Conservation (phyloP, 2,797 vertebrate species). For the Tangara arthus region DNA sequence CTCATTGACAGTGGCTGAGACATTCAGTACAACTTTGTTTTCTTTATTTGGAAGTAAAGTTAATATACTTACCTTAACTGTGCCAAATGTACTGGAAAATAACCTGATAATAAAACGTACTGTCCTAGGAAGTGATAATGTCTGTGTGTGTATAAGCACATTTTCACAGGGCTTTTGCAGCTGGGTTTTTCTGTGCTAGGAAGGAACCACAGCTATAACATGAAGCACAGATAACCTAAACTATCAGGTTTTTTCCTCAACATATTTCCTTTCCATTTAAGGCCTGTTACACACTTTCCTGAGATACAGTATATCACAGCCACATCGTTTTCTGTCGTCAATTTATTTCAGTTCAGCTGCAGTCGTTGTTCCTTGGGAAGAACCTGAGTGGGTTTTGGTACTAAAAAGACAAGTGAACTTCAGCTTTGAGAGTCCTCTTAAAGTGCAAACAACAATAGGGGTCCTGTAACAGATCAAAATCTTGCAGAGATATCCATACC, state of each 20-base stretch:
- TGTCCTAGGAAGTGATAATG: constrained; percentile 62
- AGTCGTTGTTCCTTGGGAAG: background rate
- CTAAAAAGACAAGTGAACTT: background rate
- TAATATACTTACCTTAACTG: constrained; percentile 80
- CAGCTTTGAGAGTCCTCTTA: background rate
- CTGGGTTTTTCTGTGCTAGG: constrained; percentile 46
- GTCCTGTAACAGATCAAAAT: background rate
- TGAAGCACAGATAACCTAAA: constrained; percentile 47
- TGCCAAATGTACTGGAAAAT: constrained; percentile 81
- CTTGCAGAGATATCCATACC: background rate
- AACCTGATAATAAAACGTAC: constrained; percentile 75
- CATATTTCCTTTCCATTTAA: background rate
- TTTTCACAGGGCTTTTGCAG: constrained; percentile 48
- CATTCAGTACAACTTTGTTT: constrained; percentile 72
- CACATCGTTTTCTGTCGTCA: background rate
- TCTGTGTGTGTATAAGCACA: constrained; percentile 47
- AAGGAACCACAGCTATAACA: constrained; percentile 50
- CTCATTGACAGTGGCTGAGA: constrained; percentile 71
- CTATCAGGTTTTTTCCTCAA: background rate
- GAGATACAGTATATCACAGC: background rate
- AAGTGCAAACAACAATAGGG: background rate
- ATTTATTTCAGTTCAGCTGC: background rate
- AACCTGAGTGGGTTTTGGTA: background rate
- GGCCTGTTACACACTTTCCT: background rate
- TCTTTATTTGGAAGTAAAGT: constrained; percentile 76